phyloP scores from a whole-genome alignment of 2,888 invertebrate genomes.

The Fragum whitleyi region DNA sequence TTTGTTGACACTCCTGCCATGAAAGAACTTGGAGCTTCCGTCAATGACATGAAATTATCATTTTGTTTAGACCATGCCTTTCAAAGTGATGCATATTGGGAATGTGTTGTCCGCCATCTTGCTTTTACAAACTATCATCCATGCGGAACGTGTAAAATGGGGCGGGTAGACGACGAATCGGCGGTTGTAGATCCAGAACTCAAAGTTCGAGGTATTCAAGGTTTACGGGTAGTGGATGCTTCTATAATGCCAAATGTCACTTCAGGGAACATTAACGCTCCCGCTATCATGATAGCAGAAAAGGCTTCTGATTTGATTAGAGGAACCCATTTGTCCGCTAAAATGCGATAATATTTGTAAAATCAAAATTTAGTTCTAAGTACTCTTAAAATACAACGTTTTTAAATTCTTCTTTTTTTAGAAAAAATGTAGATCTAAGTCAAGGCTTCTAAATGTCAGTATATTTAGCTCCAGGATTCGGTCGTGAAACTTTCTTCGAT shows the following conservation, averaged over 20 bases:
- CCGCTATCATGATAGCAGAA: conserved; percentile 10
- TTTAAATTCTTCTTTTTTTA: no score
- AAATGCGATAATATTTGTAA: neutral
- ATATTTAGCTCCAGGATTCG: no score
- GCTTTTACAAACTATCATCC: conserved; percentile 87
- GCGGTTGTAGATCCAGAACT: conserved; percentile 89
- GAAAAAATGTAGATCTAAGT: no score
- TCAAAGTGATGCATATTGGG: conserved; percentile 64
- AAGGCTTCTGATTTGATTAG: conserved; percentile 2
- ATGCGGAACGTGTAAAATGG: conserved; percentile 91
- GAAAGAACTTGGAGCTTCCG: conserved; percentile 48
- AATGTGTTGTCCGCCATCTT: conserved; percentile 52
- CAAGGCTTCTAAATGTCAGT: no score
- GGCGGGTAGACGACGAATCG: conserved; percentile 84
- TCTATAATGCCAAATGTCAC: conserved; percentile 69
- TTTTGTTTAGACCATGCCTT: conserved; percentile 49
- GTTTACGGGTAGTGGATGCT: conserved; percentile 1
- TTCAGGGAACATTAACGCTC: conserved; percentile 8
- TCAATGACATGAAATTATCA: conserved; percentile 45
- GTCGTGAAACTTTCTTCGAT: no score
- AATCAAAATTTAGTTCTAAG: no score
- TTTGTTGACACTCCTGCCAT: conserved; percentile 50
- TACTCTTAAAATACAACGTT: no score
- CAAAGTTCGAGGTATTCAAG: neutral
- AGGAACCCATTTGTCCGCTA: conserved; percentile 65